Conservation (phyloP, 1,140 invertebrate genomes). For the Teleogryllus occipitalis region DNA sequence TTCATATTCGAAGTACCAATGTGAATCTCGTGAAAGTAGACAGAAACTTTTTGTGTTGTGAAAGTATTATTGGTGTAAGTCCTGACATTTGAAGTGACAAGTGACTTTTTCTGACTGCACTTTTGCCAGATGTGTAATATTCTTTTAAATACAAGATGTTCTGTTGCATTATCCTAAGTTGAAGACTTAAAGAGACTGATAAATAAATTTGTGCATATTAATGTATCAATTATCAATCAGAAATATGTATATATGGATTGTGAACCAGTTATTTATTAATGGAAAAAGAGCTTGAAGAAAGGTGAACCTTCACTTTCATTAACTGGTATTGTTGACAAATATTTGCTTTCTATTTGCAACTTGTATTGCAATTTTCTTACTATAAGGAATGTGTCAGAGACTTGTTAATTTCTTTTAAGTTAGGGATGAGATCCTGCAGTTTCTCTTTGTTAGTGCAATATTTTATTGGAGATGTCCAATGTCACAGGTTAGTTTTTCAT, state of each 20-base stretch:
- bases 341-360: no score
- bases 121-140: not conserved
- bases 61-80: conserved; percentile 11
- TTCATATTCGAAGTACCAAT: conserved; percentile 7
- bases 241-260: not conserved
- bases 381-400: no score
- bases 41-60: conserved; percentile 8
- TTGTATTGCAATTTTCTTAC: no score
- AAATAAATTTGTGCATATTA: conserved; percentile 2
- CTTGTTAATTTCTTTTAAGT: no score
- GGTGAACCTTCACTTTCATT: conserved; percentile 2
- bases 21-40: conserved; percentile 5
- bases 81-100: not conserved
- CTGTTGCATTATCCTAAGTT: not conserved
- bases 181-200: conserved; percentile 14
- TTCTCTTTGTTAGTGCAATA: no score
- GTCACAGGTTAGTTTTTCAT: no score
- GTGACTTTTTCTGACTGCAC: not conserved
- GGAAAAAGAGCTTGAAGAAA: conserved; percentile 5
- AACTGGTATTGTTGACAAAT: conserved; percentile 3
- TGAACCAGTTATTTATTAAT: not conserved
- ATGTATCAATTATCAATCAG: not conserved
- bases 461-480: no score
- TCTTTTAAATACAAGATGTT: not conserved
- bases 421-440: no score